A percentile compares a stretch with the other conserved stretches of the same genome.
These are phyloP conservation scores for Aplocera efformata DNA, from an alignment of 2,888 invertebrate genomes.

Conservation along the genomic window DNA sequence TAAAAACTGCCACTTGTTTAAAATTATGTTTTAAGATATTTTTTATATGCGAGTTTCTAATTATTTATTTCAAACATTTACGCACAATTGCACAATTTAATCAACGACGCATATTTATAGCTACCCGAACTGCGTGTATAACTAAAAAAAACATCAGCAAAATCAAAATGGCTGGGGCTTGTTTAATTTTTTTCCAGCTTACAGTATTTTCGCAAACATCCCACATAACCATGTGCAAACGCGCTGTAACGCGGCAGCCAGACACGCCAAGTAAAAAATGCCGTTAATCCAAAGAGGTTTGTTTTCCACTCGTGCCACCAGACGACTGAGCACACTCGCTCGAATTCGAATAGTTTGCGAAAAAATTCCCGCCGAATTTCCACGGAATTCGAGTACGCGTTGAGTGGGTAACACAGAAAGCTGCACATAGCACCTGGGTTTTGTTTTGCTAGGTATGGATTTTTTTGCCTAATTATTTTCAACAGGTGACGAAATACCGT, in stretches of 20 bases:
- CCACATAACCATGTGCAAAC: not conserved
- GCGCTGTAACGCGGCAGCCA: conserved; percentile 12
- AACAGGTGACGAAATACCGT: conserved; percentile 78
- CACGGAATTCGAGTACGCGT: conserved; percentile 47
- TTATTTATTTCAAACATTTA: no score
- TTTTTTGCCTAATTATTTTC: conserved; percentile 81
- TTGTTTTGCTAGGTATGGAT: conserved; percentile 70
- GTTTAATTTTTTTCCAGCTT: no score
- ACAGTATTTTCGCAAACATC: no score
- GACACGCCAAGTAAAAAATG: conserved; percentile 26
- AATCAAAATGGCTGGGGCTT: no score
- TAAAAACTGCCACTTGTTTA: no score
- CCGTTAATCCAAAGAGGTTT: conserved; percentile 40
- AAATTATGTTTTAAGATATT: no score
- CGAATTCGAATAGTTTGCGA: conserved; percentile 53
- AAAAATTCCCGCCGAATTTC: conserved; percentile 53
- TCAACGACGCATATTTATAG: no score
- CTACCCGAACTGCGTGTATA: no score
- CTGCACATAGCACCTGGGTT: conserved; percentile 70
- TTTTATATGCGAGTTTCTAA: no score
- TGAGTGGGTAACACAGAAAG: conserved; percentile 65
- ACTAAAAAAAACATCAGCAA: no score
- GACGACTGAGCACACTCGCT: conserved; percentile 48
- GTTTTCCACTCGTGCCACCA: conserved; percentile 50
- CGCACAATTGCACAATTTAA: no score